Conservation (phyloP, 2,113 vertebrate genomes). For the Propithecus coquereli region DNA sequence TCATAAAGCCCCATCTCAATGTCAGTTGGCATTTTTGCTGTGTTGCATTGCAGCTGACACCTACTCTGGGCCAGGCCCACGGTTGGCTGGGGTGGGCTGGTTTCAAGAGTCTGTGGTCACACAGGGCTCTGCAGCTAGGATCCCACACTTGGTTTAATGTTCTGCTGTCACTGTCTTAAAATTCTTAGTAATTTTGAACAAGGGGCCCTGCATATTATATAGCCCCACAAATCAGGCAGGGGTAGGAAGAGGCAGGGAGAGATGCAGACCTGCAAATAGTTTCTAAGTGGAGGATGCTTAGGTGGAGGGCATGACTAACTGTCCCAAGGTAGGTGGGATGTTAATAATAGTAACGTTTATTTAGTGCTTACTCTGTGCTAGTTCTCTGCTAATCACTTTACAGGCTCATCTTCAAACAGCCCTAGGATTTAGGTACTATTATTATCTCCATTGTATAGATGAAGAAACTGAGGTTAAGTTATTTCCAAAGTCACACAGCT, state of each 20-base stretch:
- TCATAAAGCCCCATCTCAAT: not conserved
- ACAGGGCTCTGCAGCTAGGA: not conserved
- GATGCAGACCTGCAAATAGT: not conserved
- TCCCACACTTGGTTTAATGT: not conserved
- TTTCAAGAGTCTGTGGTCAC: not conserved
- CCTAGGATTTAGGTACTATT: not conserved
- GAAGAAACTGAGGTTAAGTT: not conserved
- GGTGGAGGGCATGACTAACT: slow-evolving; percentile 1
- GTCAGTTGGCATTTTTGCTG: not conserved
- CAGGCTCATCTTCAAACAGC: not conserved
- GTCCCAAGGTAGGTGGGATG: not conserved
- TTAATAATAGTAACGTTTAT: slow-evolving; percentile 36
- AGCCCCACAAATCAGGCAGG: not conserved
- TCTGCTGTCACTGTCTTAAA: not conserved
- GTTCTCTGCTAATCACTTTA: not conserved
- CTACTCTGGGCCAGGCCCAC: not conserved
- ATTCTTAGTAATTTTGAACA: slow-evolving; percentile 23
- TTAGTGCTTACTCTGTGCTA: slow-evolving; percentile 6
- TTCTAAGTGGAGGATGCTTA: not conserved
- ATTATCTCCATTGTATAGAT: not conserved
- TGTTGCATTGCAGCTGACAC: not conserved
- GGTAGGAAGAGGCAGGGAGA: not conserved
- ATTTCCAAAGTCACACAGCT: not conserved
- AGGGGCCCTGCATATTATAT: not conserved
- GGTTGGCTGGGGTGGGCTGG: not conserved